A percentile compares a stretch with the other conserved stretches of the same genome.
phyloP scores from a whole-genome alignment of 2,888 invertebrate genomes.

The Pasiphila rectangulata region DNA sequence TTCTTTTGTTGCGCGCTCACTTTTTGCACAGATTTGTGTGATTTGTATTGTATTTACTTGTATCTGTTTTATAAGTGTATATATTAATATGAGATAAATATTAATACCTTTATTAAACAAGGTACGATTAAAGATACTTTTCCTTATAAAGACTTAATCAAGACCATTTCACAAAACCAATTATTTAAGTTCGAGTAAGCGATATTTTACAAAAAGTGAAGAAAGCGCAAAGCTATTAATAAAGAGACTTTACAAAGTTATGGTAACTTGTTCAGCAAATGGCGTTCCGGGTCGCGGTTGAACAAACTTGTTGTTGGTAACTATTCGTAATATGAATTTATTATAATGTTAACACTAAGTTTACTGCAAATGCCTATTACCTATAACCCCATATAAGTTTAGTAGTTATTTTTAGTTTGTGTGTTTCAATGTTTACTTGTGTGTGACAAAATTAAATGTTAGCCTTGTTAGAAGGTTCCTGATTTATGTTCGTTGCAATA shows the following conservation, averaged over 20 bases:
- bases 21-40: conserved; percentile 69
- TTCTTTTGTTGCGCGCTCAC: conserved; percentile 72
- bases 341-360: conserved; percentile 51
- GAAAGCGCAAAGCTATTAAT: conserved; percentile 71
- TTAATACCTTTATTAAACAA: background rate
- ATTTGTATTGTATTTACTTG: conserved; percentile 62
- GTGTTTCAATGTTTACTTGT: background rate
- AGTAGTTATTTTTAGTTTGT: background rate
- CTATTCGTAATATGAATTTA: conserved; percentile 76
- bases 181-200: conserved; percentile 11
- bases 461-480: no score
- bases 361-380: conserved; percentile 30
- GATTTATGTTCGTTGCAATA: no score
- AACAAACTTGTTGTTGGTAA: conserved; percentile 72
- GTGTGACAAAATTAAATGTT: no score
- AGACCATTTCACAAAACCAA: background rate
- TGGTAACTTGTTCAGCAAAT: conserved; percentile 66
- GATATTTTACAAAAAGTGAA: conserved; percentile 37
- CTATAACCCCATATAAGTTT: conserved; percentile 10
- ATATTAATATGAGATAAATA: background rate
- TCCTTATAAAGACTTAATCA: background rate
- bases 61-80: conserved; percentile 12
- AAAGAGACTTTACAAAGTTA: conserved; percentile 72
- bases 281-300: conserved; percentile 68
- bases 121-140: background rate